A percentile compares a stretch with the other conserved stretches of the same genome.
phyloP scores from a whole-genome alignment of 2,888 invertebrate species.

The Acleris cristana region DNA sequence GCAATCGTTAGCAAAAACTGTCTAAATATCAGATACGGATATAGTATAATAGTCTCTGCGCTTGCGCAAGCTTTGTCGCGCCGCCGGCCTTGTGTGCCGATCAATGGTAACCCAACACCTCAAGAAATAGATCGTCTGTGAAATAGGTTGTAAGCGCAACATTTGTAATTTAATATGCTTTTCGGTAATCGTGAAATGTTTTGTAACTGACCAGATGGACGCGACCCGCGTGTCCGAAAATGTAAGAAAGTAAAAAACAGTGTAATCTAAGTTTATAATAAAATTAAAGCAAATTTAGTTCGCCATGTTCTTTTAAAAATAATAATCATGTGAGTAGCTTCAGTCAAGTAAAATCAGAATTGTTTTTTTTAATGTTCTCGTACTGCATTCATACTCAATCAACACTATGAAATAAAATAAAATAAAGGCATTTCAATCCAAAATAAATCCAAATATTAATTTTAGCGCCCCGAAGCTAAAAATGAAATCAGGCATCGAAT shows the following conservation, averaged over 20 bases:
- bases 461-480: constrained; percentile 20
- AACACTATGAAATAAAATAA: too few relatives aligned
- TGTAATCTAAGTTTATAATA: too few relatives aligned
- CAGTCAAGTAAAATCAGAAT: too few relatives aligned
- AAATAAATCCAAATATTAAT: constrained; percentile 13
- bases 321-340: too few relatives aligned
- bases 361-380: too few relatives aligned
- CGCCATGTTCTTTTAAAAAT: too few relatives aligned
- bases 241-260: too few relatives aligned
- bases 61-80: constrained; percentile 52
- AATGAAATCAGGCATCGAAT: constrained; percentile 32
- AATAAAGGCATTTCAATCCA: background rate
- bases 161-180: constrained; percentile 35
- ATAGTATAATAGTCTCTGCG: constrained; percentile 49
- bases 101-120: constrained; percentile 44
- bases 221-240: too few relatives aligned
- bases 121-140: constrained; percentile 36
- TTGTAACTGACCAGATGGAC: background rate
- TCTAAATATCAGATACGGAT: constrained; percentile 50
- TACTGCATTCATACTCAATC: too few relatives aligned
- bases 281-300: too few relatives aligned
- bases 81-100: constrained; percentile 41
- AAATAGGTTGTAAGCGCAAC: constrained; percentile 26
- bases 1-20: constrained; percentile 50
- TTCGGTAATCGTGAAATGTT: constrained; percentile 15